These are phyloP conservation scores for Chelonus insularis DNA, from an alignment of 1,140 invertebrate genomes.

Conservation along the genomic window DNA sequence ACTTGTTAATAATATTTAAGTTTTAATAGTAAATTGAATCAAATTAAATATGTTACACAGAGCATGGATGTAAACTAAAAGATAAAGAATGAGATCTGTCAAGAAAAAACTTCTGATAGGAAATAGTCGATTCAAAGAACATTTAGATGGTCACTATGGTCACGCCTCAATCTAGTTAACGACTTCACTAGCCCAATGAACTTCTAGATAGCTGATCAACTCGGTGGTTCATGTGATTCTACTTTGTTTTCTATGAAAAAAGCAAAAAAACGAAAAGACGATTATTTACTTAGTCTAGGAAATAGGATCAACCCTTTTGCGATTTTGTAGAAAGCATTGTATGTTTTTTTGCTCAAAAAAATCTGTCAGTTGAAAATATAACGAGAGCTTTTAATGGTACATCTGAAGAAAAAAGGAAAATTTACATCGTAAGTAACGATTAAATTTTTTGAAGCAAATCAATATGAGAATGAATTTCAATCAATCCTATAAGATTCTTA, in stretches of 20 bases:
- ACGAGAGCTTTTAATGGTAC: no score
- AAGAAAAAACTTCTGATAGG: no score
- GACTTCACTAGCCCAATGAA: constrained; percentile 1
- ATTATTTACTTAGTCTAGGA: neutral
- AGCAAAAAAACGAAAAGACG: neutral
- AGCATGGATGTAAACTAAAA: no score
- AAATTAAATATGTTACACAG: no score
- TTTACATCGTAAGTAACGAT: no score
- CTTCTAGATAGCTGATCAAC: constrained; percentile 14
- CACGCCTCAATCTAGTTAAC: constrained; percentile 12
- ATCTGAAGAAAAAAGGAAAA: no score
- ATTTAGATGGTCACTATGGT: constrained; percentile 5
- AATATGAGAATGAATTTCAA: neutral
- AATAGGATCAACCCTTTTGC: constrained; percentile 11
- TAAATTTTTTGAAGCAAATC: neutral
- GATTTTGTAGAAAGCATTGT: neutral
- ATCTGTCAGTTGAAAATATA: no score
- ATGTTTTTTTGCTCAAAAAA: neutral
- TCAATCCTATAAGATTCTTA: neutral
- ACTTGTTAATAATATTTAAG: no score
- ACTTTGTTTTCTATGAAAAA: constrained; percentile 5
- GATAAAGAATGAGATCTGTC: no score
- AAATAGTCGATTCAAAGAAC: constrained; percentile 9
- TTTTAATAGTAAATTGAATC: no score
- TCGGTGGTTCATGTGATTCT: neutral